These are phyloP conservation scores for Acanthosepion lycidas DNA, from an alignment of 2,888 invertebrate species.

Conservation along the genomic window DNA sequence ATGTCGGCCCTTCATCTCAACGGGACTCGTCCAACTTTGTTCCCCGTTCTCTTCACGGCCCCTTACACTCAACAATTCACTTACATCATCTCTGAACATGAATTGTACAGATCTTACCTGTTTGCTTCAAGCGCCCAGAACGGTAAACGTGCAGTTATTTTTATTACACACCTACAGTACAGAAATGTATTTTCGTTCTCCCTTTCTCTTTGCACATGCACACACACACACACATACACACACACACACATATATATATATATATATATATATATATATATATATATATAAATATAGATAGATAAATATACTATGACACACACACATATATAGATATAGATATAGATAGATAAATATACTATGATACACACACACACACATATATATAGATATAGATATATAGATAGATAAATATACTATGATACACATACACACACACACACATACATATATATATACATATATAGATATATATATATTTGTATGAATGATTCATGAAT, in stretches of 20 bases:
- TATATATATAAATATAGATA: no score
- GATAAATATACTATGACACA: neutral
- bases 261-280: neutral
- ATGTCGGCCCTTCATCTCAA: neutral
- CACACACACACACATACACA: slow-evolving; percentile 41
- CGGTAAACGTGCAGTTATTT: neutral
- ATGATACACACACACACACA: neutral
- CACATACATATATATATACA: neutral
- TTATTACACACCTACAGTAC: neutral
- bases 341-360: neutral
- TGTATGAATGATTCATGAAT: no score
- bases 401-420: neutral
- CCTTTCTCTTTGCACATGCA: neutral
- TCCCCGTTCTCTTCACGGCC: slow-evolving; percentile 2
- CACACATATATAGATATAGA: slow-evolving; percentile 34
- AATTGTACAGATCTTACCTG: slow-evolving; percentile 25
- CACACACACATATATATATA: neutral
- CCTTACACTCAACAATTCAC: neutral
- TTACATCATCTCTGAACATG: neutral
- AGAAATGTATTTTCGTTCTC: neutral
- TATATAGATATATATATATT: slow-evolving; percentile 13
- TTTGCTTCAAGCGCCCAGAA: slow-evolving; percentile 40
- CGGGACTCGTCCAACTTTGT: neutral
- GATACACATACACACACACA: neutral
- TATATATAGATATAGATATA: neutral